Evolutionary conservation across 2,113 vertebrate genomes (phyloP).

Genomic region (Axis porcinus): DNA sequence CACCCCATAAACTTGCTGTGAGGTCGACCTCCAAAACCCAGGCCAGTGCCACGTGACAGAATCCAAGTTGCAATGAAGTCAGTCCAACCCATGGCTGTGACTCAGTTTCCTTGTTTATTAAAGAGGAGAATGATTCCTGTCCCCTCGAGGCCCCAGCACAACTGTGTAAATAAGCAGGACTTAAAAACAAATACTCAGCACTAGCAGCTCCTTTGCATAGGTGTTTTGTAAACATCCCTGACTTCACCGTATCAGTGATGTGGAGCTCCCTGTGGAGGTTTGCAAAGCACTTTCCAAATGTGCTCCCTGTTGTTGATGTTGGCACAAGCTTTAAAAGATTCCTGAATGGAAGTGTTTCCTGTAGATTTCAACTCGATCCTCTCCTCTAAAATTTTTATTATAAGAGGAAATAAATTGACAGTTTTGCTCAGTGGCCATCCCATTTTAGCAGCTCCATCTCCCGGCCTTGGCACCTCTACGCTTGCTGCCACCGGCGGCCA

Average conservation of each 20-base stretch:
- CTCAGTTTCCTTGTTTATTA: not conserved
- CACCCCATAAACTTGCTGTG: not conserved
- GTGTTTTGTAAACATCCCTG: not conserved
- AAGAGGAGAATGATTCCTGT: not conserved
- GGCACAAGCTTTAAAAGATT: not conserved
- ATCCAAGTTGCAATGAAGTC: not conserved
- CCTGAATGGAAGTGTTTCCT: not conserved
- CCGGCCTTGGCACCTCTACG: not conserved
- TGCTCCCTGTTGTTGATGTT: not conserved
- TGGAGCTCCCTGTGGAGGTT: not conserved
- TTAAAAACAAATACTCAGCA: not conserved
- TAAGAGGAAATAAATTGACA: not conserved
- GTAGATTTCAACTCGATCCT: not conserved
- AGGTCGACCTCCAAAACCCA: not conserved
- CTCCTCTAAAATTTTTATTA: constrained; percentile 9
- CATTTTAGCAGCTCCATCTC: not conserved
- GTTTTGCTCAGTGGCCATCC: not conserved
- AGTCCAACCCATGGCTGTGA: not conserved
- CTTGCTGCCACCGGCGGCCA: constrained; percentile 3
- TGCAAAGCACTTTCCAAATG: constrained; percentile 40
- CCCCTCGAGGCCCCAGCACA: not conserved
- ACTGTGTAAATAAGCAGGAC: not conserved
- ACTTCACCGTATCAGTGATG: rapidly evolving
- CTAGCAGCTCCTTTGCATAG: not conserved
- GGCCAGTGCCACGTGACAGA: not conserved